Percentiles rank a stretch among this genome's conserved stretches.
Evolutionary conservation across 2,888 invertebrate species (phyloP).

Genomic region (Chorisops tibialis): DNA sequence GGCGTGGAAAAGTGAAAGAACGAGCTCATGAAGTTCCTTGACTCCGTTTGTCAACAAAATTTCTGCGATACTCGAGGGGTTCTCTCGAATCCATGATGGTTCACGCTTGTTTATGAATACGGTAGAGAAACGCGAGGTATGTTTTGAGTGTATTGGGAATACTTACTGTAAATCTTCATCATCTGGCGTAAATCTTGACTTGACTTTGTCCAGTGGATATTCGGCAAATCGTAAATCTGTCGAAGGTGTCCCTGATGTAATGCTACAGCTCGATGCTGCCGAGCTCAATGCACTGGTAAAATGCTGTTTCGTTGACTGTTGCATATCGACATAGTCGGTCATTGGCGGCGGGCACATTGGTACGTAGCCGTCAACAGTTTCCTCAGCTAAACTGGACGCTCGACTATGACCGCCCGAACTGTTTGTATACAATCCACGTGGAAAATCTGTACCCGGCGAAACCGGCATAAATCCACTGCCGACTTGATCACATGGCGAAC

Average conservation of each 20-base stretch:
- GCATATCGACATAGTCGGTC: slow-evolving; percentile 62
- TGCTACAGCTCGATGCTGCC: slow-evolving; percentile 68
- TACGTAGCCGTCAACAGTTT: slow-evolving; percentile 59
- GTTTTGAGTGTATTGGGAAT: too few relatives aligned
- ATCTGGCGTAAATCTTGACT: slow-evolving; percentile 65
- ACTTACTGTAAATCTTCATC: slow-evolving; percentile 56
- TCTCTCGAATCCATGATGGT: too few relatives aligned
- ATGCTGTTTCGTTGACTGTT: slow-evolving; percentile 44
- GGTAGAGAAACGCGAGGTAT: too few relatives aligned
- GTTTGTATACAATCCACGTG: slow-evolving; percentile 40
- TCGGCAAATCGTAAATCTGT: slow-evolving; percentile 73
- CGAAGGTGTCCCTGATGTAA: slow-evolving; percentile 78
- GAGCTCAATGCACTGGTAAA: slow-evolving; percentile 54
- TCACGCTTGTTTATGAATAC: too few relatives aligned
- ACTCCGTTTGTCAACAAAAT: too few relatives aligned
- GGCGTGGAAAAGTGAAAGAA: too few relatives aligned
- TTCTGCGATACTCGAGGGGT: too few relatives aligned
- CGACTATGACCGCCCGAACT: slow-evolving; percentile 60
- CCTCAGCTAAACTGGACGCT: slow-evolving; percentile 60
- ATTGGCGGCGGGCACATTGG: slow-evolving; percentile 61
- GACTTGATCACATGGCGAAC: slow-evolving; percentile 52
- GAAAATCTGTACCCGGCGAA: slow-evolving; percentile 51
- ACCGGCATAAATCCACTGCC: slow-evolving; percentile 56
- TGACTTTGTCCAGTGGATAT: slow-evolving; percentile 77
- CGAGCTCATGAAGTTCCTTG: too few relatives aligned